Percentiles rank a stretch among this genome's conserved stretches.
Evolutionary conservation across 1,140 invertebrate species (phyloP).

Genomic region (Zaprionus africanus): DNA sequence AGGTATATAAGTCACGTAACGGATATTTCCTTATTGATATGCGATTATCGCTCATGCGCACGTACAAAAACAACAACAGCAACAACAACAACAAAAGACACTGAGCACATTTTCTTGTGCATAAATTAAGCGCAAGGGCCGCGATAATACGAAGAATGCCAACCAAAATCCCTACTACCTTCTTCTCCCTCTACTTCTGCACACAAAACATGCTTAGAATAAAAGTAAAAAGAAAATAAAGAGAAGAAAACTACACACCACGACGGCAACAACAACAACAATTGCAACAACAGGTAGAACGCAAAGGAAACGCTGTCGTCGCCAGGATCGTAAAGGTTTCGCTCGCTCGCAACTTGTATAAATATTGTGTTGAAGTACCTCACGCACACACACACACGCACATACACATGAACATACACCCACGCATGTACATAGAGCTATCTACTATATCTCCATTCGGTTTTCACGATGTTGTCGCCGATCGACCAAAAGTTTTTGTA

Average conservation of each 20-base stretch:
- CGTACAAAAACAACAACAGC: conserved; percentile 59
- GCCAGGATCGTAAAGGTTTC: conserved; percentile 39
- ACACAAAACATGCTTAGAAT: conserved; percentile 76
- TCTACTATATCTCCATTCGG: conserved; percentile 6
- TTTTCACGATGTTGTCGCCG: conserved; percentile 39
- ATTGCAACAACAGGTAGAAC: conserved; percentile 65
- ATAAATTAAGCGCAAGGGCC: conserved; percentile 71
- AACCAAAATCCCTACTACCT: conserved; percentile 21
- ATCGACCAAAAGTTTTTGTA: conserved; percentile 4
- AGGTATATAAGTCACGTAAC: conserved; percentile 84
- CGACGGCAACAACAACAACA: conserved; percentile 42
- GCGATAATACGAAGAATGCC: conserved; percentile 52
- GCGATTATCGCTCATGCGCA: conserved; percentile 80
- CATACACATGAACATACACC: neutral
- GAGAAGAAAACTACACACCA: conserved; percentile 25
- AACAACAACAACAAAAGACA: conserved; percentile 54
- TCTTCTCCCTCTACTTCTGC: neutral
- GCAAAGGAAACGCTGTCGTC: conserved; percentile 38
- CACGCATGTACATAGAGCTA: neutral
- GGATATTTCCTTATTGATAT: conserved; percentile 84
- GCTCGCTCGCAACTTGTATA: conserved; percentile 44
- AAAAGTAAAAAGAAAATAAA: conserved; percentile 55
- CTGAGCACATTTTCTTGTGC: conserved; percentile 70
- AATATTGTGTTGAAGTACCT: conserved; percentile 46
- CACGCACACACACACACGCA: conserved; percentile 1